Conservation (phyloP, 2,888 invertebrate genomes). For the Tetanocera ferruginea region DNA sequence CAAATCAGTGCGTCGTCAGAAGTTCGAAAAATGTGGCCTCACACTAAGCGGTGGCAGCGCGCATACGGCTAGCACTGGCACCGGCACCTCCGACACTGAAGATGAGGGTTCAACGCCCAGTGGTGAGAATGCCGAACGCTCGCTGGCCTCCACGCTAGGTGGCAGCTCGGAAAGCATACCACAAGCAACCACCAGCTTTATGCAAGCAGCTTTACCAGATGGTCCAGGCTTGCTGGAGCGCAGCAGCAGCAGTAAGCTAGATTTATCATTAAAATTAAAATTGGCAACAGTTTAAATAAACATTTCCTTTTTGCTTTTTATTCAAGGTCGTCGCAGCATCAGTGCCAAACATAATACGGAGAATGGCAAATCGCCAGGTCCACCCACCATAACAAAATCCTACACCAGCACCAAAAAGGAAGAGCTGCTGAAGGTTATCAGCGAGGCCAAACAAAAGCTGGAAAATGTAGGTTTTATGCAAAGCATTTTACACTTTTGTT, state of each 20-base stretch:
- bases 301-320: not conserved
- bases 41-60: constrained; percentile 70
- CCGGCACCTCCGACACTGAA: constrained; percentile 82
- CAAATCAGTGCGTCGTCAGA: constrained; percentile 79
- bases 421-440: constrained; percentile 84
- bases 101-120: constrained; percentile 85
- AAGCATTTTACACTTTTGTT: not conserved
- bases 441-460: constrained; percentile 87
- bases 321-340: constrained; percentile 74
- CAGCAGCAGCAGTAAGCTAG: constrained; percentile 63
- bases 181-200: constrained; percentile 64
- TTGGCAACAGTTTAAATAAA: not conserved
- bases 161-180: constrained; percentile 78
- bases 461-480: constrained; percentile 80
- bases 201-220: constrained; percentile 68
- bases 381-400: constrained; percentile 69
- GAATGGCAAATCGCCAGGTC: constrained; percentile 60
- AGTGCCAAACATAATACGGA: constrained; percentile 74
- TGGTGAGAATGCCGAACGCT: constrained; percentile 84
- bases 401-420: constrained; percentile 73
- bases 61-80: constrained; percentile 71
- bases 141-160: constrained; percentile 75
- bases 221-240: constrained; percentile 68
- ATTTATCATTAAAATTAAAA: not conserved
- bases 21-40: constrained; percentile 73